Base-by-base conservation (phyloP, 2,888 invertebrate species). In the Tenodera sinensis region DNA sequence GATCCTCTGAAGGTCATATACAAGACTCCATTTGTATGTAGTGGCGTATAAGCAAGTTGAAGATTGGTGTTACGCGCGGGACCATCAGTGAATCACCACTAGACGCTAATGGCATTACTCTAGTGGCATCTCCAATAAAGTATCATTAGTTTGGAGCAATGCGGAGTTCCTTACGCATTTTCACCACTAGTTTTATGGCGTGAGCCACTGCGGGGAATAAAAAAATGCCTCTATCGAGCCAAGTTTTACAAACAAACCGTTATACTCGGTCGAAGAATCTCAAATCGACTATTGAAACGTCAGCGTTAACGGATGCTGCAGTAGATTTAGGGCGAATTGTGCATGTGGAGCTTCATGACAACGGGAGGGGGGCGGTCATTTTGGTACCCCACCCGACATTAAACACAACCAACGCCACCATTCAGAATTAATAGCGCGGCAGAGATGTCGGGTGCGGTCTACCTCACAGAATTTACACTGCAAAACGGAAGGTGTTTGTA, bases 401-500 rank as follows among this genome's bases (percentile, higher is more conserved):
- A 71, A 71, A 71, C 54, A 71, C 54, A 71, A 71, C 54, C 54
- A 71, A 71, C 54, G 54, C 54, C 54, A 71, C 54, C 54, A 71
- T 71, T 71, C 54, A 71, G 54, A 71, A 71, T 71, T 71, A 71
- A 71, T 71, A 71, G 54, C 54, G 54, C 54, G 54, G 54, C 54
- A 71, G 54, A 71, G 54, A 71, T 71, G 54, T 71, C 54, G 54
- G 54, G 54, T 71, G 54, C 54, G 54, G 54, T 71, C 54, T 71
- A 71, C 54, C 54, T 71, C 54, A 71, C 34, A 81, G 82, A 82
- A 87, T 87, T 87, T 83, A 87, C 87, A 87, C 87, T 83, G n/a
- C 87, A 87, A 87, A 87, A 34, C 87, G 82, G 87, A 87, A 87
- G 87, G 87, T 87, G 87, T 87, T 54, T 30, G 82, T 87, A 87